Evolutionary conservation across 2,113 vertebrate species (phyloP).

Genomic region (Taurulus bubalis): DNA sequence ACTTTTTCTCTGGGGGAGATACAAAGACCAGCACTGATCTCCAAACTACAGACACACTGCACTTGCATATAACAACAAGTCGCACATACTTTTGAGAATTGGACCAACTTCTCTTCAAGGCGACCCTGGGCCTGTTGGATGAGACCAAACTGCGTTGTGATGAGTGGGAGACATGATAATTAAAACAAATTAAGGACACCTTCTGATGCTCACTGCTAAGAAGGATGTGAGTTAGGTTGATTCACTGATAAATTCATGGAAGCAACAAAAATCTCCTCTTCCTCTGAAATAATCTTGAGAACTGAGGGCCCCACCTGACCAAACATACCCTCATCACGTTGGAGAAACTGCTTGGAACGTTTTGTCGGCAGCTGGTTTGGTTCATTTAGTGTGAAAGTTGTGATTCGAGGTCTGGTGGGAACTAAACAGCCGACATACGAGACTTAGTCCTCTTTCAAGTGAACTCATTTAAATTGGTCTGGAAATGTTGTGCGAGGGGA

Average conservation of each 20-base stretch:
- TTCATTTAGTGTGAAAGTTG: background rate
- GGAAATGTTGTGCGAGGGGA: background rate
- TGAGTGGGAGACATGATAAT: background rate
- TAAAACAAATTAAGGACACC: background rate
- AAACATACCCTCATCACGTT: background rate
- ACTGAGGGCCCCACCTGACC: background rate
- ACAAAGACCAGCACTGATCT: conserved; percentile 12
- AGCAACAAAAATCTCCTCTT: background rate
- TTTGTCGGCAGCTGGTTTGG: background rate
- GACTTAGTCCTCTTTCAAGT: background rate
- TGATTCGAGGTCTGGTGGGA: background rate
- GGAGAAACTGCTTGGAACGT: background rate
- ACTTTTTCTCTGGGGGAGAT: conserved; percentile 11
- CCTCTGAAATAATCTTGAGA: background rate
- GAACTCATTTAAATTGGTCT: background rate
- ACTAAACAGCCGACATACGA: background rate
- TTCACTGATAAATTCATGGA: background rate
- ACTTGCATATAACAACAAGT: background rate
- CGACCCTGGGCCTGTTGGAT: background rate
- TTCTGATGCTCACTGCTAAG: background rate
- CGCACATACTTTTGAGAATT: background rate
- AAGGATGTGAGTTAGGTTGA: background rate
- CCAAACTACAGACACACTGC: background rate
- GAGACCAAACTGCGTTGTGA: conserved; percentile 4
- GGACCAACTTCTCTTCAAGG: conserved; percentile 11